phyloP scores from a whole-genome alignment of 2,113 vertebrate species.

The Hepsetus odoe region DNA sequence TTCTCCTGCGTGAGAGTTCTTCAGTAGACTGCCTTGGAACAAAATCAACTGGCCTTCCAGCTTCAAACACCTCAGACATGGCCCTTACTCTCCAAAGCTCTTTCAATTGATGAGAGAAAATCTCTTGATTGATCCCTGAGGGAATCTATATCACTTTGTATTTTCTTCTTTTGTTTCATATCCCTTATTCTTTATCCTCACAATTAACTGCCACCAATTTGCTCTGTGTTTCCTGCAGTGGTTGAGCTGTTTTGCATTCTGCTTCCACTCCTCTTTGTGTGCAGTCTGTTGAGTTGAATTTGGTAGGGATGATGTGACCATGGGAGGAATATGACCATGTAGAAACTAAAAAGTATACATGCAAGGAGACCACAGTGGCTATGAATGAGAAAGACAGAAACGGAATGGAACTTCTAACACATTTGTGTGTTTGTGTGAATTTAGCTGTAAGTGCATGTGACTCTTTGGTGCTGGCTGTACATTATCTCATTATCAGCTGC shows the following conservation, averaged over 20 bases:
- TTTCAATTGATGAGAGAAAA: constrained; percentile 26
- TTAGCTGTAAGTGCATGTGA: background rate
- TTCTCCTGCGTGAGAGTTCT: constrained; percentile 6
- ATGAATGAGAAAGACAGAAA: constrained; percentile 48
- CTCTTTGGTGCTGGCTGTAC: background rate
- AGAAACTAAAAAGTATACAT: background rate
- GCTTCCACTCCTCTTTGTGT: constrained; percentile 2
- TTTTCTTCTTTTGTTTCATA: background rate
- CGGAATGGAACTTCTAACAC: constrained; percentile 12
- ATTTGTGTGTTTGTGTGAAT: constrained; percentile 12
- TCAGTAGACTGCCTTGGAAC: background rate
- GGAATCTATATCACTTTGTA: constrained; percentile 2
- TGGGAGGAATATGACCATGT: constrained; percentile 28
- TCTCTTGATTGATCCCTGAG: background rate
- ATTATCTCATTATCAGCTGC: background rate
- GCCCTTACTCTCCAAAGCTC: background rate
- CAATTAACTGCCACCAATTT: background rate
- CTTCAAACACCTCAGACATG: background rate
- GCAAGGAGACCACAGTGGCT: background rate
- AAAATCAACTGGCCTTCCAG: constrained; percentile 2
- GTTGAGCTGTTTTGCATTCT: background rate
- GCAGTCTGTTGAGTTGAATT: constrained; percentile 13
- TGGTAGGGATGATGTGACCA: background rate
- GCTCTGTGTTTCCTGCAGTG: constrained; percentile 10
- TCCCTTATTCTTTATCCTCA: background rate